These are phyloP conservation scores for Acanthaster planci DNA, from an alignment of 35 echinoderm and acorn worm genomes.

Conservation along the genomic window DNA sequence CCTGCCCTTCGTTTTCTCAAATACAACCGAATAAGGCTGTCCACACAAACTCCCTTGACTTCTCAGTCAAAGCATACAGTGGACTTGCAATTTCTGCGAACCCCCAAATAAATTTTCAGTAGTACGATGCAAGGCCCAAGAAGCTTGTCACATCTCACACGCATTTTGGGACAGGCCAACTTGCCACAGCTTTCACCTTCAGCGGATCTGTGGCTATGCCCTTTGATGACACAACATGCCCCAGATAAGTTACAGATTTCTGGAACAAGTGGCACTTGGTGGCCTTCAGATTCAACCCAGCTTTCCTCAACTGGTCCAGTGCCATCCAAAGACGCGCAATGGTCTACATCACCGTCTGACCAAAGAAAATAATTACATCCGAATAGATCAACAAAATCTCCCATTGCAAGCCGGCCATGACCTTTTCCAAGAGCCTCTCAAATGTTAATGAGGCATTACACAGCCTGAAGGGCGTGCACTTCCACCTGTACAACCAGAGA, in stretches of 20 bases:
- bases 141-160: slow-evolving; percentile 61
- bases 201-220: slow-evolving; percentile 35
- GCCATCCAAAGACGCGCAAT: background rate
- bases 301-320: background rate
- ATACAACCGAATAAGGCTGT: background rate
- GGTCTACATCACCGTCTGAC: background rate
- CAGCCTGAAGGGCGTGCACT: slow-evolving; percentile 57
- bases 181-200: slow-evolving; percentile 37
- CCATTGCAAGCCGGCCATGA: background rate
- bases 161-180: slow-evolving; percentile 35
- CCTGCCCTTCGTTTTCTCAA: background rate
- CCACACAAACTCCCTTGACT: slow-evolving; percentile 7
- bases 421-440: slow-evolving; percentile 38
- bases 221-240: slow-evolving; percentile 24
- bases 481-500: slow-evolving; percentile 49
- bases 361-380: background rate
- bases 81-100: slow-evolving; percentile 35
- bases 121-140: slow-evolving; percentile 41
- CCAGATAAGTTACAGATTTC: slow-evolving; percentile 36
- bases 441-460: slow-evolving; percentile 51
- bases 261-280: slow-evolving; percentile 41
- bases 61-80: slow-evolving; percentile 25
- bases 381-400: slow-evolving; percentile 21
- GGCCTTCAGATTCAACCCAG: slow-evolving; percentile 41
- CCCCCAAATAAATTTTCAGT: slow-evolving; percentile 26